These are phyloP conservation scores for Colossoma macropomum DNA, from an alignment of 2,113 vertebrate species.

Conservation along the genomic window DNA sequence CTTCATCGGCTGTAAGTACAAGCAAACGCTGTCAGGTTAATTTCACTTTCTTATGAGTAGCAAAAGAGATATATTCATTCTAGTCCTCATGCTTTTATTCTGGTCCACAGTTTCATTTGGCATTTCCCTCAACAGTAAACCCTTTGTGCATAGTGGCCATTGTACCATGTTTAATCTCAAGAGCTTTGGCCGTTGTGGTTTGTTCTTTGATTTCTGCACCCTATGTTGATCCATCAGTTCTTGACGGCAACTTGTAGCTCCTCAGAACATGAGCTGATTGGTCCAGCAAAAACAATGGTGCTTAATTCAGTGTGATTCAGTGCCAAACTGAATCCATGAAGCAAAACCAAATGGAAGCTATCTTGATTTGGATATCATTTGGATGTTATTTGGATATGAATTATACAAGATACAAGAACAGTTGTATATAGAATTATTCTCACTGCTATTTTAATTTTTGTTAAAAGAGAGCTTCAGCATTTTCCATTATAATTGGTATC, in stretches of 20 bases:
- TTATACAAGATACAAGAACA: background rate
- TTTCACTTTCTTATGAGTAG: background rate
- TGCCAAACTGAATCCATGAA: background rate
- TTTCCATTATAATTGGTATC: background rate
- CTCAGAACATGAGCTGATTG: background rate
- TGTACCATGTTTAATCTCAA: background rate
- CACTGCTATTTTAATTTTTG: background rate
- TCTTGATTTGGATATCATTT: background rate
- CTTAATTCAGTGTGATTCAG: background rate
- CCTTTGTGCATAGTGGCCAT: background rate
- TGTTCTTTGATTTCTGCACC: background rate
- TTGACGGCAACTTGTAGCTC: background rate
- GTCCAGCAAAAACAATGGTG: background rate
- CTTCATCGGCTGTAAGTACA: constrained; percentile 47
- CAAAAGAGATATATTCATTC: too few species aligned
- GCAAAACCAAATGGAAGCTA: background rate
- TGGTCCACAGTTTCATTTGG: background rate
- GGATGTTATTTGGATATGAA: background rate
- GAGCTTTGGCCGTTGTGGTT: background rate
- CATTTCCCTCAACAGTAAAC: background rate
- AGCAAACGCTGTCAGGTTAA: background rate
- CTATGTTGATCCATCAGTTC: background rate
- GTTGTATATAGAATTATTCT: background rate
- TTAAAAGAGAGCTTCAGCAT: background rate
- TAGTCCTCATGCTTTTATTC: background rate